phyloP scores from a whole-genome alignment of 2,113 vertebrate genomes.

The Coracopsis vasa region DNA sequence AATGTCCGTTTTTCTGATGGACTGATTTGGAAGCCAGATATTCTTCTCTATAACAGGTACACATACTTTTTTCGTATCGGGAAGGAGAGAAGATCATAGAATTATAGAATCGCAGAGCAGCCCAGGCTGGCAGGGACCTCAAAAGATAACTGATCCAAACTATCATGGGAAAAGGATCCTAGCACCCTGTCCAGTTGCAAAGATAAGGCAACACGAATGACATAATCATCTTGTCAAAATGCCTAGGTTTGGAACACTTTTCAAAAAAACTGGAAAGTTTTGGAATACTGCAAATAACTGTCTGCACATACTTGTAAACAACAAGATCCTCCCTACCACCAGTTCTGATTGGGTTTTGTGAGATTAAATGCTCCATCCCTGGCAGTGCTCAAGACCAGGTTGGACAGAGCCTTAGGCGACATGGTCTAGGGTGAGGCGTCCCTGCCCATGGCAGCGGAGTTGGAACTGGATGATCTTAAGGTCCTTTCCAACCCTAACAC shows the following conservation, averaged over 20 bases:
- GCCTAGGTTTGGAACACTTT: neutral
- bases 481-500: neutral
- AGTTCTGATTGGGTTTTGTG: neutral
- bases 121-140: neutral
- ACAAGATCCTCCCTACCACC: neutral
- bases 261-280: neutral
- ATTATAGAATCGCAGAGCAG: neutral
- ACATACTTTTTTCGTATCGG: neutral
- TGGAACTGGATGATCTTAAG: neutral
- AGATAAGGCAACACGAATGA: neutral
- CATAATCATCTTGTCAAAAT: neutral
- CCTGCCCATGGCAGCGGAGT: neutral
- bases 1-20: constrained; percentile 87
- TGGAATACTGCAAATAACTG: neutral
- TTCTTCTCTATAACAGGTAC: constrained; percentile 98
- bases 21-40: constrained; percentile 95
- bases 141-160: neutral
- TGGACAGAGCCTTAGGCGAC: neutral
- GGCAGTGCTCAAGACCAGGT: neutral
- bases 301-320: neutral
- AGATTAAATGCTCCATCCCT: neutral
- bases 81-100: neutral
- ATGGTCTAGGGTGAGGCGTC: neutral
- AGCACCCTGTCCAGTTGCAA: neutral
- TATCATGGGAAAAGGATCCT: neutral